Evolutionary conservation across 2,797 vertebrate species (phyloP).

Genomic region (Sebastes miniatus): DNA sequence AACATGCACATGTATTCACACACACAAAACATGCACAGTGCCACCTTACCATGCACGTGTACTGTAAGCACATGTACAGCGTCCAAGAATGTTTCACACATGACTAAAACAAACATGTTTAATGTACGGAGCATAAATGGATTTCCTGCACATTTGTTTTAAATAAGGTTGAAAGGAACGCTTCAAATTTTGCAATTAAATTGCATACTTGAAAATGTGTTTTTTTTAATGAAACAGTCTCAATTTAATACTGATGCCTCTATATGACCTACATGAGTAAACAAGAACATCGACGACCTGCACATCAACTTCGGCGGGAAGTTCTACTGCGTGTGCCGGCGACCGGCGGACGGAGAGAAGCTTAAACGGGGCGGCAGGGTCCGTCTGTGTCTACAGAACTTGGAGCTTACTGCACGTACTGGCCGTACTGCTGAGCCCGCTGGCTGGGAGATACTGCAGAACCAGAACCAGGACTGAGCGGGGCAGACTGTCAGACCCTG

Average conservation of each 20-base stretch:
- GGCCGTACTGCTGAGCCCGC: background rate
- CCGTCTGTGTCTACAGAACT: background rate
- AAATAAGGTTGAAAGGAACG: background rate
- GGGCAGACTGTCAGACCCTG: too few relatives aligned
- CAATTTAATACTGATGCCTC: background rate
- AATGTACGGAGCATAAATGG: background rate
- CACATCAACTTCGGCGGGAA: background rate
- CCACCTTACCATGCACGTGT: background rate
- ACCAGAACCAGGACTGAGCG: too few relatives aligned
- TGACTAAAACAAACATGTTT: background rate
- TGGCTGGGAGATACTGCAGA: too few relatives aligned
- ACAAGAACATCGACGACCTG: background rate
- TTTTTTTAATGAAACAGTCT: background rate
- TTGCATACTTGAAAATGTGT: background rate
- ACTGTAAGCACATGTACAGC: background rate
- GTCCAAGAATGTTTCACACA: slow-evolving; percentile 6
- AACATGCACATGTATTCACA: slow-evolving; percentile 27
- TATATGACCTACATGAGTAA: background rate
- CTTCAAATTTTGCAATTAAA: background rate
- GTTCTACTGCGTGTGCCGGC: background rate
- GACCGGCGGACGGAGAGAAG: background rate
- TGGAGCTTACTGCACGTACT: background rate
- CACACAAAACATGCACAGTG: slow-evolving; percentile 5
- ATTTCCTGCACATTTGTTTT: background rate
- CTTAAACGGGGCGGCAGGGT: background rate